These are phyloP conservation scores for Thaumetopoea pityocampa DNA, from an alignment of 1,140 invertebrate genomes.

Conservation along the genomic window DNA sequence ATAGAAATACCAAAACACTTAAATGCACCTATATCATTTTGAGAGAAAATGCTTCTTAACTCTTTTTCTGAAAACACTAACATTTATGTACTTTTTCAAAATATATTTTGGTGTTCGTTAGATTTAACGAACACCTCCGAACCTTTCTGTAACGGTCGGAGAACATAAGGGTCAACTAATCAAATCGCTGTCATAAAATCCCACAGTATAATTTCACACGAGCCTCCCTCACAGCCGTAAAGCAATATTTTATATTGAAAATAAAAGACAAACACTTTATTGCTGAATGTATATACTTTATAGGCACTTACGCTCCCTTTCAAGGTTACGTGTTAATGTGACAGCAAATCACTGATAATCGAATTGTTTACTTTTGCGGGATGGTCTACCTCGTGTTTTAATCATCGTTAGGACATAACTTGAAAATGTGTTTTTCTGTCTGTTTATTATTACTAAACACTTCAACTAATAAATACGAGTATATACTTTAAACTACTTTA, in stretches of 20 bases:
- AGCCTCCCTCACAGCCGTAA: background rate
- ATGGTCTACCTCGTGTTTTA: background rate
- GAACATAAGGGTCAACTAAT: too few species aligned
- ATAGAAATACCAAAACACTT: too few species aligned
- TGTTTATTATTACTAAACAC: background rate
- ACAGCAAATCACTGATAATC: constrained; percentile 8
- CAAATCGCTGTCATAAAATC: background rate
- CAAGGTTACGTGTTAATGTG: constrained; percentile 3
- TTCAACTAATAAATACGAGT: too few species aligned
- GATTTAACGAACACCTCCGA: too few species aligned
- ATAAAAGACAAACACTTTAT: constrained; percentile 1
- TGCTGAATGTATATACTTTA: background rate
- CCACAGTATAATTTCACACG: background rate
- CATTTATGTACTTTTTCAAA: too few species aligned
- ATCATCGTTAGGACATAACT: background rate
- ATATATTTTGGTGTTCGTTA: too few species aligned
- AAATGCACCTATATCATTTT: too few species aligned
- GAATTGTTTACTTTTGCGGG: constrained; percentile 1
- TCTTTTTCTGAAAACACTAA: too few species aligned
- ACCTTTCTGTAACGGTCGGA: too few species aligned
- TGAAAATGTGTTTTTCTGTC: background rate
- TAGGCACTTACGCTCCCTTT: background rate
- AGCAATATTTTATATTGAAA: background rate
- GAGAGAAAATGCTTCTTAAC: too few species aligned
- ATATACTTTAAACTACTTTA: too few species aligned